Evolutionary conservation across 2,888 invertebrate genomes (phyloP).

Genomic region (Pimpla rufipes): DNA sequence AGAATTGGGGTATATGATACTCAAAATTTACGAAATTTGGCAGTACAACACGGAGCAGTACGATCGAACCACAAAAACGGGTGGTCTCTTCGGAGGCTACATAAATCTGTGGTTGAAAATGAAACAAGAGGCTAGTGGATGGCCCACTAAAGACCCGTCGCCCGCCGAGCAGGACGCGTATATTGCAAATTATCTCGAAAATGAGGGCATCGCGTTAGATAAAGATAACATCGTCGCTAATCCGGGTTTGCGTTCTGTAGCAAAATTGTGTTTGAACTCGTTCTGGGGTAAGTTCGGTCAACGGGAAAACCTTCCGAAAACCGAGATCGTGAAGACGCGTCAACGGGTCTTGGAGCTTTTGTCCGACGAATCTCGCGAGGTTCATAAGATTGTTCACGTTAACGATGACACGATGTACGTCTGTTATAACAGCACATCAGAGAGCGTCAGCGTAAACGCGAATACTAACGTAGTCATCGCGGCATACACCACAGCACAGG

Average conservation of each 20-base stretch:
- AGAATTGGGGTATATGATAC: conserved; percentile 68
- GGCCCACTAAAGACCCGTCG: conserved; percentile 65
- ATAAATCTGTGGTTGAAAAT: conserved; percentile 75
- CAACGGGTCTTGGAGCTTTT: conserved; percentile 58
- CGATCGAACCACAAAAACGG: conserved; percentile 32
- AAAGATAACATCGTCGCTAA: conserved; percentile 69
- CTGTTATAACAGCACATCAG: conserved; percentile 45
- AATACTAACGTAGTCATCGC: conserved; percentile 78
- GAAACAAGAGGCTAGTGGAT: conserved; percentile 74
- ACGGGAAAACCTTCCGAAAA: conserved; percentile 46
- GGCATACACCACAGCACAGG: conserved; percentile 79
- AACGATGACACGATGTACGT: conserved; percentile 69
- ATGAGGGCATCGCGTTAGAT: conserved; percentile 72
- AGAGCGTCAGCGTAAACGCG: not conserved
- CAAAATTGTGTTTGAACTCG: conserved; percentile 75
- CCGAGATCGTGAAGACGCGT: conserved; percentile 64
- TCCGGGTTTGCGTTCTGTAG: conserved; percentile 71
- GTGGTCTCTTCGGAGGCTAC: conserved; percentile 73
- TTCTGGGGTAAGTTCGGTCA: conserved; percentile 75
- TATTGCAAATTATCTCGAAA: conserved; percentile 43
- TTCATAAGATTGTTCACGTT: conserved; percentile 64
- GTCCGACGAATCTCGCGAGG: conserved; percentile 62
- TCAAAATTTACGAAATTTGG: conserved; percentile 65
- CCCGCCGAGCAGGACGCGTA: conserved; percentile 8
- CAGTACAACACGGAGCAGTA: conserved; percentile 74